These are phyloP conservation scores for Microplitis demolitor DNA, from an alignment of 1,140 invertebrate species.

Conservation along the genomic window DNA sequence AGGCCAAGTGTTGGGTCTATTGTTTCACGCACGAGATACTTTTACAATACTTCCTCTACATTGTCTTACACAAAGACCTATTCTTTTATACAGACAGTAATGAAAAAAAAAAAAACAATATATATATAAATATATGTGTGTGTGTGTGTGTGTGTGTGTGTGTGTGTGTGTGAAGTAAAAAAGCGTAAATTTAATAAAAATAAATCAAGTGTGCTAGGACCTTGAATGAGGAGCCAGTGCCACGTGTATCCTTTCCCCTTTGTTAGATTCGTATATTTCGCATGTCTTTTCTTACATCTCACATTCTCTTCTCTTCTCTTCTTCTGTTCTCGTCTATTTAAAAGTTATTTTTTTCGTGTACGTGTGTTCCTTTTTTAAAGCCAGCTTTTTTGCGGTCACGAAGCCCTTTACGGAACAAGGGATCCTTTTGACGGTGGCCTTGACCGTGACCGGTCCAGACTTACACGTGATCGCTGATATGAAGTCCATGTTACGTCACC, in stretches of 20 bases:
- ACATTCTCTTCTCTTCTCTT: not conserved
- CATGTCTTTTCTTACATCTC: not conserved
- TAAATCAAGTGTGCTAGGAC: not conserved
- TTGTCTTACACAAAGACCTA: no score
- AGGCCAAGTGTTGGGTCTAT: conserved; percentile 27
- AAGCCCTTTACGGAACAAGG: conserved; percentile 23
- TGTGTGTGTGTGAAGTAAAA: no score
- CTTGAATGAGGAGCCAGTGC: not conserved
- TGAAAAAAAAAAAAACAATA: no score
- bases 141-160: no score
- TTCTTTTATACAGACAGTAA: not conserved
- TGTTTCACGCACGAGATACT: conserved; percentile 15
- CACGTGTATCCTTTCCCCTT: conserved; percentile 15
- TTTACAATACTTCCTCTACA: not conserved
- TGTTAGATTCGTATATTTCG: not conserved
- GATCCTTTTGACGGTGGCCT: conserved; percentile 28
- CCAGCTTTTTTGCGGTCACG: conserved; percentile 13
- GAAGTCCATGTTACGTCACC: conserved; percentile 28
- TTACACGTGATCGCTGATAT: conserved; percentile 24
- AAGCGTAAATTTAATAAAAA: no score
- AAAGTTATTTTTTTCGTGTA: not conserved
- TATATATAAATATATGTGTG: no score
- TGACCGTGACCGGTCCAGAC: conserved; percentile 29
- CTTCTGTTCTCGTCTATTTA: not conserved
- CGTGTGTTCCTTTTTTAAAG: not conserved